phyloP scores from a whole-genome alignment of 1,140 invertebrate species.

The Agrypnia vestita region DNA sequence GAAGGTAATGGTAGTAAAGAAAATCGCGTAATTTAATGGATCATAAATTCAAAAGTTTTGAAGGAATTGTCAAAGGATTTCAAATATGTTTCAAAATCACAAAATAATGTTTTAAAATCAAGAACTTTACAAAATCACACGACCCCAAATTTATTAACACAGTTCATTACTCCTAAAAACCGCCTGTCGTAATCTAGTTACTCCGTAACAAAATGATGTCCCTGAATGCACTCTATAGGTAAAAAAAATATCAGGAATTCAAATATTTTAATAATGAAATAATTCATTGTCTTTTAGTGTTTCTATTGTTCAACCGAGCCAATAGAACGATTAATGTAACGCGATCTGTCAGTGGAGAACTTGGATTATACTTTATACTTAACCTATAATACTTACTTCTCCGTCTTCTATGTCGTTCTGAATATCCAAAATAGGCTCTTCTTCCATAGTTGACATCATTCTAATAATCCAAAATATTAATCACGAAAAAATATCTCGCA shows the following conservation, averaged over 20 bases:
- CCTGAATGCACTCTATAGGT: not conserved
- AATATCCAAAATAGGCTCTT: slow-evolving; percentile 45
- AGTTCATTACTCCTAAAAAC: slow-evolving; percentile 30
- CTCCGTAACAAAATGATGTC: no score
- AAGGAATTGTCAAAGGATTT: no score
- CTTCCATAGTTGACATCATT: slow-evolving; percentile 53
- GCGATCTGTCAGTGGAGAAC: slow-evolving; percentile 34
- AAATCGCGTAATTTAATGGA: no score
- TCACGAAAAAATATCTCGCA: not conserved
- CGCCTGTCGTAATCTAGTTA: slow-evolving; percentile 19
- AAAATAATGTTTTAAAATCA: not conserved
- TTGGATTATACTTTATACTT: slow-evolving; percentile 42
- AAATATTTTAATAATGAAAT: not conserved
- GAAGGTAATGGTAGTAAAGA: not conserved
- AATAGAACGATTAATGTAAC: not conserved
- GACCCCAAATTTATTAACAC: slow-evolving; percentile 8
- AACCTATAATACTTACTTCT: slow-evolving; percentile 53
- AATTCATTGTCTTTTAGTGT: not conserved
- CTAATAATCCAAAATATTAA: slow-evolving; percentile 2
- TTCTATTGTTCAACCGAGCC: not conserved
- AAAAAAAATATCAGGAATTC: slow-evolving; percentile 9
- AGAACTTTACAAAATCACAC: slow-evolving; percentile 1
- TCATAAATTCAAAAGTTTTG: no score
- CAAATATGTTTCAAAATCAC: not conserved
- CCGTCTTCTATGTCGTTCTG: slow-evolving; percentile 44